phyloP scores from a whole-genome alignment of 2,113 vertebrate species.

The Saccopteryx bilineata region DNA sequence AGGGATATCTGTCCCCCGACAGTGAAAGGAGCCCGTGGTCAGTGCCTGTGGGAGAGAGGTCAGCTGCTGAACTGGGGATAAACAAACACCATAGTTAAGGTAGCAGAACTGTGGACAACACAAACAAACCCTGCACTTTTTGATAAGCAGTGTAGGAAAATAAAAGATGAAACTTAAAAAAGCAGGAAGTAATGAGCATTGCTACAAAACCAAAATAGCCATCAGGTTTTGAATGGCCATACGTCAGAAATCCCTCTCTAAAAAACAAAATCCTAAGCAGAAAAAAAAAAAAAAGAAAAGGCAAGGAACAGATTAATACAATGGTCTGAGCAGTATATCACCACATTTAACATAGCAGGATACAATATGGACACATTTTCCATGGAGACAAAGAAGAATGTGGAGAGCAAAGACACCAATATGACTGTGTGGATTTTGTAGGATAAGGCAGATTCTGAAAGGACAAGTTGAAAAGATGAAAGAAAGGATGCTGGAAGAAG shows the following conservation, averaged over 20 bases:
- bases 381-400: background rate
- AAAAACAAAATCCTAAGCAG: background rate
- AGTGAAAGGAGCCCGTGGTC: background rate
- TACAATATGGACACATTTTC: background rate
- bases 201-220: background rate
- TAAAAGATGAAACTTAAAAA: background rate
- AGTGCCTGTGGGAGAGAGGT: background rate
- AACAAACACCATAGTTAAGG: background rate
- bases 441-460: background rate
- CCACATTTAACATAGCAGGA: background rate
- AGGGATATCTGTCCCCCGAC: background rate
- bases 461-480: background rate
- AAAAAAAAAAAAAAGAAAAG: background rate
- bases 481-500: background rate
- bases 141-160: background rate
- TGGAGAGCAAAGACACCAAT: background rate
- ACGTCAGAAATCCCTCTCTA: constrained; percentile 24
- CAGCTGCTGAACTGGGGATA: background rate
- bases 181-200: constrained; percentile 3
- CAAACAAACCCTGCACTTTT: background rate
- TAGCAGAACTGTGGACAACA: background rate
- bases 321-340: background rate
- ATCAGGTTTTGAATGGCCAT: background rate
- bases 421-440: too few relatives aligned
- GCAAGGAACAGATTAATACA: background rate